Evolutionary conservation across 2,888 invertebrate genomes (phyloP), one percentile per base, ranked within the genome.

Genomic region (Latrodectus hesperus): DNA sequence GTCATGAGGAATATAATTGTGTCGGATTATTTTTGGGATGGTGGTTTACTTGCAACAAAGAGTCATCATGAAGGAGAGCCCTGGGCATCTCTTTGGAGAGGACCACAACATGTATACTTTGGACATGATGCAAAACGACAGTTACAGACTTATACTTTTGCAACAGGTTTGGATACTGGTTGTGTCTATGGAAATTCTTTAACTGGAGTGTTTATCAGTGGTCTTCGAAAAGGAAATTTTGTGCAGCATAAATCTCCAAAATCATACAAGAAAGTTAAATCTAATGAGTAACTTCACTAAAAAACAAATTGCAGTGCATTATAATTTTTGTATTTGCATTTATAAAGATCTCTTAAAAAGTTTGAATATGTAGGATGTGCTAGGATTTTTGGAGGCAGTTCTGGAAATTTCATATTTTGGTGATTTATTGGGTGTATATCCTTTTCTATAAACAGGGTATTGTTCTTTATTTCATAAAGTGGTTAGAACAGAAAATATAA

Each of bases 131-230:
- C 92, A 4, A 89, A 89, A n/a, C 79, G 92, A 51, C 89, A 90
- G 52, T 89, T 92, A 16, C 92, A 92, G 89, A 53, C 79, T 17
- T 90, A 90, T 79, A 85, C 89, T 11, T 90, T 89, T 88, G 91
- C 92, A 12, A 92, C 92, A 4, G 92, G 92, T 11, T 89, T 92
- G n/a, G 92, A 92, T 88, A 92, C 92, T 3, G 92, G 92, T 0
- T 92, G 92, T 90, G 90, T 92, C 49, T 92, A 92, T 89, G 92
- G 92, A 0, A 89, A 90, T 11, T 22, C 75, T 11, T 89, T 92
- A 16, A 92, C 92, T 4, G 92, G 91, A 0, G 84, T 91, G 1
- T 90, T 90, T 80, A 90, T 90, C 12, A 16, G 14, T 77, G 90
- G 90, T 11, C 80, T 79, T 17, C 52, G 89, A 26, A 88, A 89